phyloP scores from a whole-genome alignment of 2,888 invertebrate genomes.

The Entomobrya proxima region DNA sequence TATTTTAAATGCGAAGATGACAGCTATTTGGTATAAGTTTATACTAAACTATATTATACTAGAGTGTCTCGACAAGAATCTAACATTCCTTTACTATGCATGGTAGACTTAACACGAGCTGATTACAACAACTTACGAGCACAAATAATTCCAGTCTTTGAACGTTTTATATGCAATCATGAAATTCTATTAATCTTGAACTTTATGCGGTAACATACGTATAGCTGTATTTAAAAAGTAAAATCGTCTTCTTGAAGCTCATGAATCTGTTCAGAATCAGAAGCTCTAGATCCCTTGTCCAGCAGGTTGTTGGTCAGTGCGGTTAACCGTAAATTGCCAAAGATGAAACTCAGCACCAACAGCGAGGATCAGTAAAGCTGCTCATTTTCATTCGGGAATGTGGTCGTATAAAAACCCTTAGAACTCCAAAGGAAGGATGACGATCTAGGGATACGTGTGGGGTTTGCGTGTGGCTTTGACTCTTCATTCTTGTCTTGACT shows the following conservation, averaged over 20 bases:
- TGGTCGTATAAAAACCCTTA: slow-evolving; percentile 55
- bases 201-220: no score
- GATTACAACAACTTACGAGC: background rate
- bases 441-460: background rate
- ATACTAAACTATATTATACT: no score
- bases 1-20: no score
- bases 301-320: slow-evolving; percentile 29
- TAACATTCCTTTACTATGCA: no score
- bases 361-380: slow-evolving; percentile 21
- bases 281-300: slow-evolving; percentile 28
- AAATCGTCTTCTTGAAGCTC: background rate
- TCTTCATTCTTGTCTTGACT: slow-evolving; percentile 1
- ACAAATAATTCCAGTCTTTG: slow-evolving; percentile 24
- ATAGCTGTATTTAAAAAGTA: no score
- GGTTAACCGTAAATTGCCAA: slow-evolving; percentile 36
- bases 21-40: no score
- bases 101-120: no score
- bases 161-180: background rate
- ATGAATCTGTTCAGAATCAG: background rate
- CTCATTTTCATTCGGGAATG: slow-evolving; percentile 55
- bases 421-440: background rate
- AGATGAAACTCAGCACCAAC: background rate
- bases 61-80: no score
- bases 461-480: slow-evolving; percentile 44
- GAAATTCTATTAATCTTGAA: slow-evolving; percentile 14